Evolutionary conservation across 2,113 vertebrate species (phyloP).

Genomic region (Entelurus aequoreus): DNA sequence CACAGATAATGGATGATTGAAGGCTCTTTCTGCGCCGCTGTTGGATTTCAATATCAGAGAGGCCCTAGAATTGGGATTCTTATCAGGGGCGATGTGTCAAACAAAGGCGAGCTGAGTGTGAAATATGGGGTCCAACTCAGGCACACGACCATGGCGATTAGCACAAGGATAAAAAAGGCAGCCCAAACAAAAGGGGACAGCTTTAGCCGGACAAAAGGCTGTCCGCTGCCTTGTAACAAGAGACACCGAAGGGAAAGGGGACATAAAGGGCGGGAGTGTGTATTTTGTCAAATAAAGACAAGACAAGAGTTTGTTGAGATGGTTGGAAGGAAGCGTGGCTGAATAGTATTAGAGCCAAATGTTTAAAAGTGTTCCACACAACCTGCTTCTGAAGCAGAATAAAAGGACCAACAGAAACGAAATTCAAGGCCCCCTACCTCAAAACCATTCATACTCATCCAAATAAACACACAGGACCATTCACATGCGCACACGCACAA

Average conservation of each 20-base stretch:
- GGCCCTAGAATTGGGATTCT: conserved; percentile 75
- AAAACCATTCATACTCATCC: conserved; percentile 46
- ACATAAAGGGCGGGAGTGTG: conserved; percentile 42
- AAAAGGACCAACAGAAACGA: conserved; percentile 48
- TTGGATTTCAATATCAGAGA: conserved; percentile 78
- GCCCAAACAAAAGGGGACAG: conserved; percentile 65
- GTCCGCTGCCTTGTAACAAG: conserved; percentile 60
- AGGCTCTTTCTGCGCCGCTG: conserved; percentile 70
- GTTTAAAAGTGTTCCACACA: conserved; percentile 46
- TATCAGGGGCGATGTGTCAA: conserved; percentile 73
- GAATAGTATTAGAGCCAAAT: conserved; percentile 46
- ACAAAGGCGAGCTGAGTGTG: conserved; percentile 71
- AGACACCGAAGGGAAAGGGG: conserved; percentile 60
- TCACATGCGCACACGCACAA: conserved; percentile 32
- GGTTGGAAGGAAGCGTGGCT: conserved; percentile 40
- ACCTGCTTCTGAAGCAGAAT: conserved; percentile 42
- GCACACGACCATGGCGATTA: conserved; percentile 73
- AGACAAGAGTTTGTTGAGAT: conserved; percentile 52
- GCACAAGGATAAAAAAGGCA: conserved; percentile 69
- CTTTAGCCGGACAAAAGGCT: conserved; percentile 65
- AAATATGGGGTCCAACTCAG: conserved; percentile 74
- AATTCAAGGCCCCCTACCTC: conserved; percentile 43
- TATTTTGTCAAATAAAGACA: conserved; percentile 47
- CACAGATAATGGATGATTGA: conserved; percentile 77
- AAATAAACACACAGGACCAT: conserved; percentile 31